These are phyloP conservation scores for Diarsia brunnea DNA, from an alignment of 2,888 invertebrate species.

Conservation along the genomic window DNA sequence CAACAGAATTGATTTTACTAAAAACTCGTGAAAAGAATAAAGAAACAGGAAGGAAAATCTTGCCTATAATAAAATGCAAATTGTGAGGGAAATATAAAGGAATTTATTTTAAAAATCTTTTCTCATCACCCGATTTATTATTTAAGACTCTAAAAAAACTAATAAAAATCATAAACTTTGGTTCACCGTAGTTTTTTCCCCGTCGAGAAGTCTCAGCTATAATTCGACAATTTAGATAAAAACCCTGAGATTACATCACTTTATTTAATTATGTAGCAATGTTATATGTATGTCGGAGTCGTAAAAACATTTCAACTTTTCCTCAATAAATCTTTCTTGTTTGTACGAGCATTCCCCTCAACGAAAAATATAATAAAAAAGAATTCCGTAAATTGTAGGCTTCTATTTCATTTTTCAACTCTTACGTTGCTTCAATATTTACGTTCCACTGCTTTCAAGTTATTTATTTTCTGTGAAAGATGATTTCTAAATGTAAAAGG, in stretches of 20 bases:
- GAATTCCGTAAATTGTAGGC: constrained; percentile 21
- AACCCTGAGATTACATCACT: constrained; percentile 47
- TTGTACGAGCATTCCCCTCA: constrained; percentile 39
- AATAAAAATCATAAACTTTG: constrained; percentile 21
- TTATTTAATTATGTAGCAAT: constrained; percentile 59
- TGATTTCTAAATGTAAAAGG: constrained; percentile 2
- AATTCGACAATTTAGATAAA: constrained; percentile 53
- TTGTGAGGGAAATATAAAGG: not conserved
- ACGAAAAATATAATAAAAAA: constrained; percentile 53
- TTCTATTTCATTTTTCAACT: constrained; percentile 47
- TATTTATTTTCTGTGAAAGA: constrained; percentile 32
- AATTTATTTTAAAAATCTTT: not conserved
- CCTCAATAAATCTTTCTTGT: constrained; percentile 64
- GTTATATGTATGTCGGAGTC: constrained; percentile 48
- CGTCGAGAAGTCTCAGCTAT: constrained; percentile 26
- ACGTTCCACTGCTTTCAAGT: constrained; percentile 8
- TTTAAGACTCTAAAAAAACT: not conserved
- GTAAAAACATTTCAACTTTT: constrained; percentile 57
- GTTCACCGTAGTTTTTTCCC: not conserved
- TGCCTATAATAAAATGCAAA: not conserved
- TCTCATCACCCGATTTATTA: constrained; percentile 7
- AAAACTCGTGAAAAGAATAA: not conserved
- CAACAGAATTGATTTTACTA: not conserved
- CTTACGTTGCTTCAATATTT: constrained; percentile 40
- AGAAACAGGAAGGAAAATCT: constrained; percentile 2